phyloP scores from a whole-genome alignment of 2,113 vertebrate genomes.

The Ciconia stormi region DNA sequence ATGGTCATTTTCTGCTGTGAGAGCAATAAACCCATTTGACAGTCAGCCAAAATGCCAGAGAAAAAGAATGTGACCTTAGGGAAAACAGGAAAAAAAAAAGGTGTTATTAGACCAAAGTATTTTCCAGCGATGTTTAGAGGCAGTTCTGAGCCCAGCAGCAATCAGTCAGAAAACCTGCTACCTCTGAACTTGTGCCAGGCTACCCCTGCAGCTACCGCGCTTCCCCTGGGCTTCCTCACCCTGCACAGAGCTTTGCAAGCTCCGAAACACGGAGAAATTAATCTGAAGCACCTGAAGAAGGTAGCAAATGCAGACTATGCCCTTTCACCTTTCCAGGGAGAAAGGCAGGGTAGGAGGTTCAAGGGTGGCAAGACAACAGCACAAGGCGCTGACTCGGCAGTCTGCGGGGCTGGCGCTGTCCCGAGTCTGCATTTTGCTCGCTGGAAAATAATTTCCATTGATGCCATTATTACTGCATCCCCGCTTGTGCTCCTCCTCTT shows the following conservation, averaged over 20 bases:
- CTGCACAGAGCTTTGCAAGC: background rate
- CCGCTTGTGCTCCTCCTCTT: background rate
- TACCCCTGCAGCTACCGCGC: background rate
- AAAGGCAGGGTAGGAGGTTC: background rate
- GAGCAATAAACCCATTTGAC: conserved; percentile 26
- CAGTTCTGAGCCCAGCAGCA: background rate
- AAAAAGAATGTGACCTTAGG: conserved; percentile 2
- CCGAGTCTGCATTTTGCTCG: rapidly evolving
- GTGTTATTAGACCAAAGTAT: background rate
- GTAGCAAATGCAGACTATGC: background rate
- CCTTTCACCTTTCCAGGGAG: background rate
- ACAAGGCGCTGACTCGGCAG: background rate
- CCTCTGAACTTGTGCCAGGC: background rate
- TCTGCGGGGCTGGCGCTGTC: background rate
- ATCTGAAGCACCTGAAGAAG: background rate
- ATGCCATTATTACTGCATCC: background rate
- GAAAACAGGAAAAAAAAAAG: background rate
- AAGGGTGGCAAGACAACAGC: background rate
- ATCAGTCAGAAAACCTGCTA: background rate
- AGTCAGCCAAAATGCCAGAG: conserved; percentile 1
- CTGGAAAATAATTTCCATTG: background rate
- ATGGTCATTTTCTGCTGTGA: conserved; percentile 35
- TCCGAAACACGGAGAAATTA: background rate
- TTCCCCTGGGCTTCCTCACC: background rate
- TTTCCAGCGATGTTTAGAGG: conserved; percentile 32